Evolutionary conservation across 1,140 invertebrate species (phyloP), one percentile per base, ranked within the genome.

Genomic region (Aphelinus certus): DNA sequence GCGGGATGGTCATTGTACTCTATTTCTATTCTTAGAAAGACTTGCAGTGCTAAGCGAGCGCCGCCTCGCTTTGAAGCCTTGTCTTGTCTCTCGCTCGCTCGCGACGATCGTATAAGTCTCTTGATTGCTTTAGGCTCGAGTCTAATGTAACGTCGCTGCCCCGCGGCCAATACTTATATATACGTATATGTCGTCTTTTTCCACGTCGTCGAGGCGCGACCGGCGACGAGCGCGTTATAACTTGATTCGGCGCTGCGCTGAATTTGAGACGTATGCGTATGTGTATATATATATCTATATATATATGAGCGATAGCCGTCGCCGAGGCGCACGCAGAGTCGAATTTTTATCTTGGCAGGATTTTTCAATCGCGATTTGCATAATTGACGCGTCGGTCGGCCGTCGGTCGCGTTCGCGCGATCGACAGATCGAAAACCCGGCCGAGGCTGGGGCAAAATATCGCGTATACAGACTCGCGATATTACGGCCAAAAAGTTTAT

Each of bases 21-120:
- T 75, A 78, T 69, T 78, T 78, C 77, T 78, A 78, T 78, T 78
- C 77, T 78, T 78, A 78, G 75, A 76, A 72, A 57, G 62, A 76
- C 76, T 77, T 73, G 72, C 71, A 70, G 76, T 77, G 26, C 26
- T 26, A 26, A 26, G 26, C 26, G 26, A 26, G 26, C 26, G 26
- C 26, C 26, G 26, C 26, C 26, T 26, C 66, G 57, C 68, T 72
- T 57, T 70, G 68, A 64, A 66, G 46, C 51, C 48, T 46, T 26
- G 26, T 26, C 26, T 26, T 26, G 26, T 26, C 7, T 70, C 46
- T 42, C 47, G 53, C 56, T 49, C 62, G 2, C 9, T 67, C 7
- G 46, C 69, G 69, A 77, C 57, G 63, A 75, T 71, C 65, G 56
- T 75, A 72, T 70, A 53, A 71, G 77, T 73, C 73, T 68, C 77